Percentiles rank a stretch among this genome's conserved stretches.
phyloP scores from a whole-genome alignment of 2,888 invertebrate species.

The Xanthia icteritia region DNA sequence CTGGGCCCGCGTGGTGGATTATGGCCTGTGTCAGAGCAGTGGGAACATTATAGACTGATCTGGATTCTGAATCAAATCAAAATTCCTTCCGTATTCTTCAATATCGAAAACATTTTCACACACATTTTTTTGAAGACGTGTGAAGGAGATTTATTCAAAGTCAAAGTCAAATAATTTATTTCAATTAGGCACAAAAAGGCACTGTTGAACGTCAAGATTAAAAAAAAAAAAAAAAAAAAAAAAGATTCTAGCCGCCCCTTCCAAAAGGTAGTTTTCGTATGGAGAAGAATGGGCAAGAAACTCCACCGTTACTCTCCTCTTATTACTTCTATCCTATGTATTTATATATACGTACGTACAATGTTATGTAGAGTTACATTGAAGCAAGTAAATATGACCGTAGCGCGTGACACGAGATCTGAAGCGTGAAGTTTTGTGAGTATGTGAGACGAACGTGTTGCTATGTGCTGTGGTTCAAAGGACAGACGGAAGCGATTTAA shows the following conservation, averaged over 20 bases:
- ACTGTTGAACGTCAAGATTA: too few relatives aligned
- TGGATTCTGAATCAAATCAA: background rate
- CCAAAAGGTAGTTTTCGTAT: too few relatives aligned
- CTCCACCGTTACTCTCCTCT: too few relatives aligned
- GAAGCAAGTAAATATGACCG: slow-evolving; percentile 25
- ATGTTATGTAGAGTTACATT: background rate
- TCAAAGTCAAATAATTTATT: too few relatives aligned
- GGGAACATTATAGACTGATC: too few relatives aligned
- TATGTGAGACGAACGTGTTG: slow-evolving; percentile 25
- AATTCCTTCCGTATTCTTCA: slow-evolving; percentile 5
- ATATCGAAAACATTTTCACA: background rate
- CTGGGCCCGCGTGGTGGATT: too few relatives aligned
- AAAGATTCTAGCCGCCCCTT: too few relatives aligned
- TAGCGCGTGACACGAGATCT: slow-evolving; percentile 2
- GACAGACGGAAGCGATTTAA: background rate
- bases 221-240: too few relatives aligned
- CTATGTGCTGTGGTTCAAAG: background rate
- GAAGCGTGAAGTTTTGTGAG: slow-evolving; percentile 15
- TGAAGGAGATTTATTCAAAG: slow-evolving; percentile 2
- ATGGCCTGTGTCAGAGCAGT: too few relatives aligned
- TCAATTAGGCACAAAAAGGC: too few relatives aligned
- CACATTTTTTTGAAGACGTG: background rate
- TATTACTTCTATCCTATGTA: background rate
- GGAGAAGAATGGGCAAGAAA: too few relatives aligned
- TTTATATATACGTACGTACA: background rate